These are phyloP conservation scores for Trialeurodes vaporariorum DNA, from an alignment of 1,140 invertebrate species.

Conservation along the genomic window DNA sequence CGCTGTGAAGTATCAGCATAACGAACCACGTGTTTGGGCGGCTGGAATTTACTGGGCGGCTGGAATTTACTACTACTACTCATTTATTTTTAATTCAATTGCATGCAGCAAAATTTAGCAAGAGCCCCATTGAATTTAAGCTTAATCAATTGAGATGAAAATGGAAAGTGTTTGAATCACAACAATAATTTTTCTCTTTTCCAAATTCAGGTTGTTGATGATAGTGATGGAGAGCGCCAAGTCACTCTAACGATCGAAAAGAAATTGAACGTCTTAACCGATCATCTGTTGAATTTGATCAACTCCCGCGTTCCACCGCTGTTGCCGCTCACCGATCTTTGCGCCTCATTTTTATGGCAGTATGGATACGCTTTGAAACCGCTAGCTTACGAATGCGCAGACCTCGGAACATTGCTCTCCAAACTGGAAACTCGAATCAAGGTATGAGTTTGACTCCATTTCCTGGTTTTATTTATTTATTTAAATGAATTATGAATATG, in stretches of 20 bases:
- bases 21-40: too few species aligned
- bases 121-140: background rate
- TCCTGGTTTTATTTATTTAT: too few species aligned
- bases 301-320: constrained; percentile 33
- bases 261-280: constrained; percentile 41
- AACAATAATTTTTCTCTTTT: constrained; percentile 2
- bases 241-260: constrained; percentile 43
- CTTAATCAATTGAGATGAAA: background rate
- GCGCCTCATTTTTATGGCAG: constrained; percentile 39
- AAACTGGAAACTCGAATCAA: constrained; percentile 40
- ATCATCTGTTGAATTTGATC: constrained; percentile 43
- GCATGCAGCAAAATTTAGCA: too few species aligned
- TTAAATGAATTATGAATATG: too few species aligned
- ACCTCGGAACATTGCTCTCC: constrained; percentile 40
- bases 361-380: constrained; percentile 47
- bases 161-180: too few species aligned
- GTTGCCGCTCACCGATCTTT: constrained; percentile 37
- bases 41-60: constrained; percentile 17
- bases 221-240: constrained; percentile 41
- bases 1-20: too few species aligned
- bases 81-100: constrained; percentile 11
- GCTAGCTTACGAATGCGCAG: constrained; percentile 40
- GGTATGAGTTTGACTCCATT: constrained; percentile 30
- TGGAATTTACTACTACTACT: constrained; percentile 9
- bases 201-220: constrained; percentile 38